Evolutionary conservation across 2,113 vertebrate species (phyloP).

Genomic region (Gasterosteus nipponicus): DNA sequence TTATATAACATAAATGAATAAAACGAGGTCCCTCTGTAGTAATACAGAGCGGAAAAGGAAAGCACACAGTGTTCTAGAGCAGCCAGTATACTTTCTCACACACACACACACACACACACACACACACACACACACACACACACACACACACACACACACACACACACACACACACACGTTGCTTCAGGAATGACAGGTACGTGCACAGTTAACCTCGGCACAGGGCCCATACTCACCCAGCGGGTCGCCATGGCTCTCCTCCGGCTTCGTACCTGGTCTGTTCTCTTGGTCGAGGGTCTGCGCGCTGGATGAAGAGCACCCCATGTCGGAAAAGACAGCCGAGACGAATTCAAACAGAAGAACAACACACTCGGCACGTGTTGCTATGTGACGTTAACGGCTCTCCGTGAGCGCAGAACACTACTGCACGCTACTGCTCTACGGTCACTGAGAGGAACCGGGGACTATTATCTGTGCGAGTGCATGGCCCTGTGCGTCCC

Average conservation of each 20-base stretch:
- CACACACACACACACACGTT: not conserved
- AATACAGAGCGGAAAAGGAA: constrained; percentile 25
- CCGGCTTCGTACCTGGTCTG: constrained; percentile 79
- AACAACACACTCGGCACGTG: constrained; percentile 4
- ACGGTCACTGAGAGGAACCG: constrained; percentile 52
- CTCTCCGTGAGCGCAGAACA: constrained; percentile 29
- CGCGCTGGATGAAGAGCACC: constrained; percentile 82
- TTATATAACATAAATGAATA: not conserved
- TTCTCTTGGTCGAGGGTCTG: constrained; percentile 81
- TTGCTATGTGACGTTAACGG: constrained; percentile 2
- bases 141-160: not conserved
- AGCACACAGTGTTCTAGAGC: constrained; percentile 66
- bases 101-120: not conserved
- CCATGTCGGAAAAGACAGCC: constrained; percentile 67
- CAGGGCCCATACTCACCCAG: constrained; percentile 66
- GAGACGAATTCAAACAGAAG: not conserved
- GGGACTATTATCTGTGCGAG: constrained; percentile 61
- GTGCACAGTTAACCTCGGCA: not conserved
- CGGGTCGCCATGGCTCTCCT: constrained; percentile 74
- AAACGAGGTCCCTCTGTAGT: constrained; percentile 12
- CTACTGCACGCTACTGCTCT: constrained; percentile 30
- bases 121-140: not conserved
- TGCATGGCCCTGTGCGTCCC: constrained; percentile 57
- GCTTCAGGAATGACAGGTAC: not conserved
- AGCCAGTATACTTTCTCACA: not conserved